Evolutionary conservation across 2,797 vertebrate species (phyloP).

Genomic region (Pterois miles): DNA sequence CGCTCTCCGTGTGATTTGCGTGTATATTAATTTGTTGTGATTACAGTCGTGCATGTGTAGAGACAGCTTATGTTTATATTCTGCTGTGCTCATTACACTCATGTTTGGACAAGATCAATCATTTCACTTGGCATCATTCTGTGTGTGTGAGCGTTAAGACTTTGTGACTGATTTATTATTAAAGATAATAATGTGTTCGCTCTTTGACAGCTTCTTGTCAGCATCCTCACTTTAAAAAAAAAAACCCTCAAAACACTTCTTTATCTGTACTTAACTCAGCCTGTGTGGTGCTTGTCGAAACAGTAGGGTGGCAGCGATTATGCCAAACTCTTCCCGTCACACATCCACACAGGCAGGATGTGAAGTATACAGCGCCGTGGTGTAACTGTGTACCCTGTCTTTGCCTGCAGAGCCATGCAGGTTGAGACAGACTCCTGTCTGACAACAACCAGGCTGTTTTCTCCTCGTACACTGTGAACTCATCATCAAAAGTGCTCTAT

Average conservation of each 20-base stretch:
- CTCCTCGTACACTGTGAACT: conserved; percentile 13
- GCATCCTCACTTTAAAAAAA: conserved; percentile 6
- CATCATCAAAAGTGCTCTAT: conserved; percentile 15
- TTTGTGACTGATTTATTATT: not conserved
- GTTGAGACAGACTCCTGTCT: conserved; percentile 56
- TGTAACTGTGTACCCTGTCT: conserved; percentile 32
- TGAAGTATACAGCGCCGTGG: conserved; percentile 5
- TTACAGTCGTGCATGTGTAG: not conserved
- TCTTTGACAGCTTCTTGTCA: not conserved
- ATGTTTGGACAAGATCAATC: conserved; percentile 30
- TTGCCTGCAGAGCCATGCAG: conserved; percentile 29
- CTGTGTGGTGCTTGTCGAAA: conserved; percentile 17
- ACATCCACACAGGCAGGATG: conserved; percentile 8
- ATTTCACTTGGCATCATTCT: too few species aligned
- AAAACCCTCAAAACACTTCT: not conserved
- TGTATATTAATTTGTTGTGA: not conserved
- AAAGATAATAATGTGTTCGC: not conserved
- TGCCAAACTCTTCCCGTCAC: conserved; percentile 20
- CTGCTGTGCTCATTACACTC: conserved; percentile 30
- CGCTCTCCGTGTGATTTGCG: not conserved
- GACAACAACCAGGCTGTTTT: conserved; percentile 28
- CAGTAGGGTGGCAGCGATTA: not conserved
- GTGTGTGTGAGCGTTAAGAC: too few species aligned
- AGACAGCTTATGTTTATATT: not conserved
- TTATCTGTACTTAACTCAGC: conserved; percentile 28